Conservation (phyloP, 2,797 vertebrate genomes). For the Clarias pachynema region DNA sequence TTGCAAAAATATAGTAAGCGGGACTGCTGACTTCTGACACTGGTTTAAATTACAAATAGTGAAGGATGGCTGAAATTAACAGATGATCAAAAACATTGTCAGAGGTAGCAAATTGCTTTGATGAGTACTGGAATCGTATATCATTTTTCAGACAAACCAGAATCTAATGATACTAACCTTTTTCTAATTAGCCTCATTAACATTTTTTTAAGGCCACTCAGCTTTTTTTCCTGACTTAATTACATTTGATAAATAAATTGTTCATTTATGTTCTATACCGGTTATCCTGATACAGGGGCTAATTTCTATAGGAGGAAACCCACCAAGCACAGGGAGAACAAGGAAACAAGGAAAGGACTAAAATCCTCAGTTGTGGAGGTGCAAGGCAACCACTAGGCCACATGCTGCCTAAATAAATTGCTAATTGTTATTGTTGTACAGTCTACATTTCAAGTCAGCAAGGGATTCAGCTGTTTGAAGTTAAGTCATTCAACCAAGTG, state of each 20-base stretch:
- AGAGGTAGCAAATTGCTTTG: not conserved
- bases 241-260: not conserved
- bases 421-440: constrained; percentile 1
- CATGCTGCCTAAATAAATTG: not conserved
- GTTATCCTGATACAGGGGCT: too few relatives aligned
- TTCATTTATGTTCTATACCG: not conserved
- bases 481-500: not conserved
- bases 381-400: too few relatives aligned
- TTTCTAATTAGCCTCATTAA: too few relatives aligned
- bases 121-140: not conserved
- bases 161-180: not conserved
- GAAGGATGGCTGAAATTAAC: not conserved
- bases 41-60: not conserved
- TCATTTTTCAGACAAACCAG: not conserved
- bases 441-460: not conserved
- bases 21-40: not conserved
- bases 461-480: not conserved
- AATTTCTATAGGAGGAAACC: too few relatives aligned
- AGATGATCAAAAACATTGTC: not conserved
- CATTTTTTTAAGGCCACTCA: too few relatives aligned
- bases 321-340: too few relatives aligned
- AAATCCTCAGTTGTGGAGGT: too few relatives aligned
- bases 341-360: too few relatives aligned
- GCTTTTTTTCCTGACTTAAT: not conserved
- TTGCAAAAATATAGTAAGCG: not conserved